Evolutionary conservation across 2,797 vertebrate species (phyloP).

Genomic region (Rhinatrema bivittatum): DNA sequence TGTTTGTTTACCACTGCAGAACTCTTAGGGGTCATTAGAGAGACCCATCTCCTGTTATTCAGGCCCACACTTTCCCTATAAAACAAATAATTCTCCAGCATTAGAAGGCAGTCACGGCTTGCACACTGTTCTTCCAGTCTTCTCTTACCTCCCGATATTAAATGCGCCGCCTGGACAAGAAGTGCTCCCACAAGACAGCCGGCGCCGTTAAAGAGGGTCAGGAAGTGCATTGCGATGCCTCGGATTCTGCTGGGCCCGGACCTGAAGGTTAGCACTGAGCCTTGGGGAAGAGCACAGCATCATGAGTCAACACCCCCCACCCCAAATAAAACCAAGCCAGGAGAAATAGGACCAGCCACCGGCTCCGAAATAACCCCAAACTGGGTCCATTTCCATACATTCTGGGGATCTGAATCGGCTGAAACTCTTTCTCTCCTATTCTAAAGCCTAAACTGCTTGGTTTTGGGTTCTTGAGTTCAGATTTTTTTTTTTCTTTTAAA

Average conservation of each 20-base stretch:
- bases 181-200: constrained; percentile 79
- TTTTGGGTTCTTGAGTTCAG: no score
- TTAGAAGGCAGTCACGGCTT: constrained; percentile 14
- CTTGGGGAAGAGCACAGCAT: constrained; percentile 43
- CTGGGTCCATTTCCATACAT: no score
- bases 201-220: constrained; percentile 67
- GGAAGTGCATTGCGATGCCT: constrained; percentile 41
- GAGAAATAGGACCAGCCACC: no score
- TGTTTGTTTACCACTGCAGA: no score
- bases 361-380: no score
- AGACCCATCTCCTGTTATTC: constrained; percentile 32
- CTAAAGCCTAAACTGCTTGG: no score
- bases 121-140: background rate
- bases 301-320: no score
- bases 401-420: no score
- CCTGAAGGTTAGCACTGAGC: constrained; percentile 70
- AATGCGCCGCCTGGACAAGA: constrained; percentile 63
- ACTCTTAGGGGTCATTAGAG: no score
- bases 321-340: no score
- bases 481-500: no score
- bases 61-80: constrained; percentile 25
- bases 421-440: no score
- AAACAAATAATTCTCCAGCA: constrained; percentile 28
- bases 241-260: constrained; percentile 71
- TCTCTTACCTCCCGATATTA: constrained; percentile 63